Evolutionary conservation across 2,113 vertebrate genomes (phyloP).

Genomic region (Nycticryphes semicollaris): DNA sequence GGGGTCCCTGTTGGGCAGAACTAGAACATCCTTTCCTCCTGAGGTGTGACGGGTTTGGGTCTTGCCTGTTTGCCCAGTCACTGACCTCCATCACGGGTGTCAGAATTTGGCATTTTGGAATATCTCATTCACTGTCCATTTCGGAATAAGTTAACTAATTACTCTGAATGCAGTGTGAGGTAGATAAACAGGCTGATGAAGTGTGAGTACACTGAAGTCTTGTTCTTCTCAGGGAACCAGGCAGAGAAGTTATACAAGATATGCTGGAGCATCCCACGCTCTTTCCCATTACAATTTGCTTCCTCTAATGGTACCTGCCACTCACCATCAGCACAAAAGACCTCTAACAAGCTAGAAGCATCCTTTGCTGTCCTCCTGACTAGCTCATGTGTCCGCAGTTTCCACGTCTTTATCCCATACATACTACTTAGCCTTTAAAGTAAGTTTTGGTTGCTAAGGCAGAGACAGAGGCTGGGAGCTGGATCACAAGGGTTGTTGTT

Average conservation of each 20-base stretch:
- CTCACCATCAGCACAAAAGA: background rate
- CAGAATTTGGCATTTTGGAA: background rate
- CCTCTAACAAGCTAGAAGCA: background rate
- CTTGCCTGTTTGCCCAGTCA: background rate
- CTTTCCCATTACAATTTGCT: background rate
- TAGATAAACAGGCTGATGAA: background rate
- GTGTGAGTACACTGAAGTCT: background rate
- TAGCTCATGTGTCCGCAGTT: background rate
- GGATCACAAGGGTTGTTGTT: background rate
- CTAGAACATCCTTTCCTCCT: background rate
- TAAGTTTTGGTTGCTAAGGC: background rate
- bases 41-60: background rate
- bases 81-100: background rate
- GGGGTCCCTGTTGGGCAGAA: background rate
- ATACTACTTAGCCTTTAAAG: background rate
- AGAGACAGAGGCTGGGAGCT: background rate
- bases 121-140: background rate
- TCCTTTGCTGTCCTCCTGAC: background rate
- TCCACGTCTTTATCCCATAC: background rate
- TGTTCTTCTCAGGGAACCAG: background rate
- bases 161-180: background rate
- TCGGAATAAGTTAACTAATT: background rate
- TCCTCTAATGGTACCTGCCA: background rate
- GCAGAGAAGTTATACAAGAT: background rate
- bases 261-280: fast-evolving